Percentiles rank a stretch among this genome's conserved stretches.
Conservation (phyloP, 2,888 invertebrate species). For the Liopterus haemorrhoidalis region DNA sequence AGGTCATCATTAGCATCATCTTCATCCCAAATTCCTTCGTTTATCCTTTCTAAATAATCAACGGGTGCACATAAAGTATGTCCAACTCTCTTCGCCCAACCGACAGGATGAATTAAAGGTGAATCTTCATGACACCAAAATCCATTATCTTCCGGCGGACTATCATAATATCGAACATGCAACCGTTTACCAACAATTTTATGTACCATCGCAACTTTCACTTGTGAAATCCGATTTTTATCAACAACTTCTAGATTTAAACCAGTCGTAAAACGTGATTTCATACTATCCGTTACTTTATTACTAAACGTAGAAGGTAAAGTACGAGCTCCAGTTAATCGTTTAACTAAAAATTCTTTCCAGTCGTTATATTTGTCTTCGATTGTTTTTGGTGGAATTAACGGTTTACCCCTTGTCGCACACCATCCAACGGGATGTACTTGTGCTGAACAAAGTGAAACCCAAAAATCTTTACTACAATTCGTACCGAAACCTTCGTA, state of each 20-base stretch:
- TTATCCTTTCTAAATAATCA: constrained; percentile 68
- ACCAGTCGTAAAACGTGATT: constrained; percentile 76
- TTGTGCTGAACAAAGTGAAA: constrained; percentile 86
- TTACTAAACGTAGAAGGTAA: constrained; percentile 87
- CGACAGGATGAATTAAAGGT: constrained; percentile 88
- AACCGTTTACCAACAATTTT: constrained; percentile 89
- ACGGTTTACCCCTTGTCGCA: constrained; percentile 87
- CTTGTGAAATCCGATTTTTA: constrained; percentile 89
- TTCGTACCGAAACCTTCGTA: constrained; percentile 93
- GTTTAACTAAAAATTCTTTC: constrained; percentile 89
- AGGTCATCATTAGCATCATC: constrained; percentile 77
- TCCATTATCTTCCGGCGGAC: constrained; percentile 71
- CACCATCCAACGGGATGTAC: constrained; percentile 99
- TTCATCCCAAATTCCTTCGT: constrained; percentile 62
- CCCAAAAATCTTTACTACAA: constrained; percentile 90
- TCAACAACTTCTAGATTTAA: constrained; percentile 91
- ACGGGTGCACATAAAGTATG: constrained; percentile 82
- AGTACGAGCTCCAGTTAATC: constrained; percentile 91
- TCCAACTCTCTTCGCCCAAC: constrained; percentile 86
- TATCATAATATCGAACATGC: constrained; percentile 84
- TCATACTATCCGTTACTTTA: constrained; percentile 78
- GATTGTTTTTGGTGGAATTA: constrained; percentile 90
- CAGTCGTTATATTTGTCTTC: constrained; percentile 92
- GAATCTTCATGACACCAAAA: constrained; percentile 98
- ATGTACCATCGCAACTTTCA: constrained; percentile 78